phyloP scores from a whole-genome alignment of 2,797 vertebrate species.

The Anabacerthia variegaticeps region DNA sequence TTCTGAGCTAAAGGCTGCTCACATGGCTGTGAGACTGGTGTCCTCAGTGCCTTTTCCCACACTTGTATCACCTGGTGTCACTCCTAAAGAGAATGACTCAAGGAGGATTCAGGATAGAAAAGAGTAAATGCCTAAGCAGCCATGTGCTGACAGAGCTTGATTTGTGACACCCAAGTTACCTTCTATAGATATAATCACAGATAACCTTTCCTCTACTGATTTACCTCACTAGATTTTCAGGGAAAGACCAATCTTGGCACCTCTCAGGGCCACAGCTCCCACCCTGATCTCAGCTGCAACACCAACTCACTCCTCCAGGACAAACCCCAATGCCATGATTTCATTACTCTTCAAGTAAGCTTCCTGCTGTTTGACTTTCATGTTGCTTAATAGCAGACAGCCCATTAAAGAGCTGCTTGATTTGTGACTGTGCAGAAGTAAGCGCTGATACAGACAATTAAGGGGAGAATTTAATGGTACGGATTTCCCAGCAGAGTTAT shows the following conservation, averaged over 20 bases:
- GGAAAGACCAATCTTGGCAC: not conserved
- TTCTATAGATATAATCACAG: not conserved
- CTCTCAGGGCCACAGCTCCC: not conserved
- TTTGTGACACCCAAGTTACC: not conserved
- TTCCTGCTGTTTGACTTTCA: not conserved
- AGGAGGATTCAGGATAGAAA: not conserved
- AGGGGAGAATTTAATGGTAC: not conserved
- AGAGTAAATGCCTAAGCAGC: not conserved
- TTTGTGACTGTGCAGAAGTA: not conserved
- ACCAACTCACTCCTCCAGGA: not conserved
- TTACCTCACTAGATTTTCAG: not conserved
- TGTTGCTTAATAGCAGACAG: not conserved
- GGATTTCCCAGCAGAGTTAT: conserved; percentile 38
- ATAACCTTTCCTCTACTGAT: not conserved
- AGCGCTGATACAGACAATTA: conserved; percentile 1
- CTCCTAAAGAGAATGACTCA: not conserved
- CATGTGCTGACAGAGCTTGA: not conserved
- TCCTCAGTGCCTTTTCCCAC: not conserved
- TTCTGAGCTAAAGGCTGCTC: not conserved
- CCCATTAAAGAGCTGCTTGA: not conserved
- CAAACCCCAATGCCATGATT: fast-evolving
- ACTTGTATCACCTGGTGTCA: not conserved
- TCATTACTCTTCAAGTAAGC: not conserved
- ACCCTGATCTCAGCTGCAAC: not conserved
- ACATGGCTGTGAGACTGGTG: not conserved